Evolutionary conservation across 1,140 invertebrate genomes (phyloP), one percentile per base, ranked within the genome.

Genomic region (Dreissena rostriformis): DNA sequence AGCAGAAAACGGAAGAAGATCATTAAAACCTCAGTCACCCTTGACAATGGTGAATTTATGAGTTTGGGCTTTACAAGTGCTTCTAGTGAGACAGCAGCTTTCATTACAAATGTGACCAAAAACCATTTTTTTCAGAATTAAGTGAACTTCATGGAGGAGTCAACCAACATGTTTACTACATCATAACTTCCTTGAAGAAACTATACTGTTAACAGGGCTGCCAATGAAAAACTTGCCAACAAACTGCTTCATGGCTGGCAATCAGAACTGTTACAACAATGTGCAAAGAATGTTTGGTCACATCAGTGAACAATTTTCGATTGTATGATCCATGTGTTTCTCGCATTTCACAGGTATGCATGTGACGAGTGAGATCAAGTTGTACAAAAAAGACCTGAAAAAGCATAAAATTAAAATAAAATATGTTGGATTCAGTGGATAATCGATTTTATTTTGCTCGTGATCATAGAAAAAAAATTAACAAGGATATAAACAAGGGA

Each of bases 1-100:
- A 70, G 11, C 14, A 72, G 19, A 65, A 49, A 14, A 82, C 83
- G 55, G 14, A 26, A 80, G 6, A 86, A 86, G 61, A 74, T 76
- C 29, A 14, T 86, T 5, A 81, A 84, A n/a, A 84, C 72, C 14
- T 77, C 78, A n/a, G 24, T 86, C 10, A 86, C 78, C 24, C 57
- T 86, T 8, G 26, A 71, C 28, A 57, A 11, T 63, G 84, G 84
- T 28, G 65, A 84, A 24, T 49, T 84, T 11, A 76, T 81, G 12
- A 85, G 77, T 52, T 29, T 85, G 26, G 77, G 84, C 0, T 85
- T 85, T 55, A 65, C 28, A 0, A 14, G 52, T 22, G 71, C 78
- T 28, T 7, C 51, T 4, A 49, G 63, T 55, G 71, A 85, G 53
- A 85, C 76, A 26, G 70, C 76, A 49, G 53, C 39, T 2, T 14